A percentile compares a stretch with the other conserved stretches of the same genome.
phyloP scores from a whole-genome alignment of 2,888 invertebrate genomes.

The Hydropsyche betteni region DNA sequence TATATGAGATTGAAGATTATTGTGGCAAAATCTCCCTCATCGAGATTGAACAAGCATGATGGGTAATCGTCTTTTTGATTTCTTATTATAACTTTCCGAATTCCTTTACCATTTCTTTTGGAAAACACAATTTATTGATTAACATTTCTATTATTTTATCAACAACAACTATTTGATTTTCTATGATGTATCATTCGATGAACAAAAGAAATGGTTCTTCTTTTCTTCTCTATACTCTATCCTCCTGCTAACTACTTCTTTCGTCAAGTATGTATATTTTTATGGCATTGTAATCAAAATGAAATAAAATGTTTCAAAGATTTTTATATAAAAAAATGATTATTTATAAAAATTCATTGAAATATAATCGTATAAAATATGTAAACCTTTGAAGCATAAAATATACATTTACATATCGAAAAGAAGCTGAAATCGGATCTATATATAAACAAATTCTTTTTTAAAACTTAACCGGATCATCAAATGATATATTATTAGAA shows the following conservation, averaged over 20 bases:
- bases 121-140: no score
- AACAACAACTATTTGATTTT: background rate
- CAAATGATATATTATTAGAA: no score
- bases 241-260: slow-evolving; percentile 45
- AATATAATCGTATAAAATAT: no score
- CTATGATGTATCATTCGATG: background rate
- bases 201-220: slow-evolving; percentile 29
- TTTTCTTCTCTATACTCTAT: slow-evolving; percentile 37
- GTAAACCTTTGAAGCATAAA: no score
- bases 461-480: no score
- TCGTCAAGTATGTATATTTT: slow-evolving; percentile 45
- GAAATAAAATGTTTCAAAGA: slow-evolving; percentile 7
- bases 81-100: slow-evolving; percentile 13
- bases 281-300: background rate
- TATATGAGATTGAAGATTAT: slow-evolving; percentile 48
- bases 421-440: no score
- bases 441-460: no score
- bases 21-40: slow-evolving; percentile 51
- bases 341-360: no score
- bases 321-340: background rate
- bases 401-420: no score
- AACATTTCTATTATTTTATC: no score
- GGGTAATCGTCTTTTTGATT: slow-evolving; percentile 43
- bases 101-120: background rate
- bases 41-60: slow-evolving; percentile 52